Base-by-base conservation (phyloP, 2,113 vertebrate species). In the Anthoscopus minutus region DNA sequence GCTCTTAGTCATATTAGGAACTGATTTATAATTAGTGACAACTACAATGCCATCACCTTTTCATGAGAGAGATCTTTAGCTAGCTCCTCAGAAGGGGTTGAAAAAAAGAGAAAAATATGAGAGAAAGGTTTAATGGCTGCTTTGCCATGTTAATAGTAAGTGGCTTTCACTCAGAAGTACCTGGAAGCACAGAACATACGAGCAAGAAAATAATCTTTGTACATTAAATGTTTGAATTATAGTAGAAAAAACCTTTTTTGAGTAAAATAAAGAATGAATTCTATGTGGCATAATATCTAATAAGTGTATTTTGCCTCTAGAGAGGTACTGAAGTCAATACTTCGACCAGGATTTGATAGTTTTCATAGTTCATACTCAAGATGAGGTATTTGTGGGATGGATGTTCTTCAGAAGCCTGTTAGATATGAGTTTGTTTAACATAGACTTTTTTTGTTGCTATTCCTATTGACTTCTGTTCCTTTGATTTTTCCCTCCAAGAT, bases 11-110 rank as follows among this genome's bases (percentile, higher is more conserved):
- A 87, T 97, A 93, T 97, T 97, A 96, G 78, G 92, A 96, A 92
- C 93, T 97, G 96, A 97, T 97, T 94, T 96, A 97, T 97, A 97
- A 96, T 97, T 97, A 97, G 97, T 97, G 97, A 95, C 94, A 78
- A 87, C 91, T 74, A 70, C 87, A 96, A 96, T 82, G 78, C 84
- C 80, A 67, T 89, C 92, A 64, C 76, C 62, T 94, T 82, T 88
- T 80, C 69, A 76, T 88, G 91, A 95, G 91, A 95, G 84, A 86
- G 61, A 91, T 94, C 54, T 61, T 93, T 57, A 51, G 81, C 72
- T 56, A 12, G 40, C 67, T 90, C 45, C 44, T 67, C 58, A 71
- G 58, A 91, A 89, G 23, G 13, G 20, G 19, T 40, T 79, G 5
- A 8, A 30, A 60, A 87, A 64, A 10, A 54, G 24, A 7, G 7